Evolutionary conservation across 2,797 vertebrate species (phyloP).

Genomic region (Sebastes vulpes): DNA sequence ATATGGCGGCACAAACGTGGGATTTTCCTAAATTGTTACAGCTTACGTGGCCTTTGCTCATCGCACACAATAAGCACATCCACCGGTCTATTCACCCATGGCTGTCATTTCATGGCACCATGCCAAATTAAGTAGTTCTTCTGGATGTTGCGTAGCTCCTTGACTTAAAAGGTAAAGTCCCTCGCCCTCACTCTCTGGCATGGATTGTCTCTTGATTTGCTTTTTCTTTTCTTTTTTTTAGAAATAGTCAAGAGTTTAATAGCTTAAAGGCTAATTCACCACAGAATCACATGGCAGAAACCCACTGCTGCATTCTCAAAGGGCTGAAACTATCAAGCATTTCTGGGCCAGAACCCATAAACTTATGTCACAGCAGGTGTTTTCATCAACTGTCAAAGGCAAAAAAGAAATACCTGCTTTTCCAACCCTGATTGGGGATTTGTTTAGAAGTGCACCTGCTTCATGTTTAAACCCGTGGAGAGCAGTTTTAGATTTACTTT

Average conservation of each 20-base stretch:
- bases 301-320: not conserved
- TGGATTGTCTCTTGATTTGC: not conserved
- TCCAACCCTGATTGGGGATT: conserved; percentile 12
- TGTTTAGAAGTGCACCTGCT: conserved; percentile 18
- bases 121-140: not conserved
- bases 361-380: conserved; percentile 3
- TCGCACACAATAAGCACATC: not conserved
- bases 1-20: not conserved
- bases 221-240: not conserved
- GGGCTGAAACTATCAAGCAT: not conserved
- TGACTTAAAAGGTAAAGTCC: not conserved
- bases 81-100: not conserved
- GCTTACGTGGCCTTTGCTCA: not conserved
- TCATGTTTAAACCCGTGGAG: conserved; percentile 12
- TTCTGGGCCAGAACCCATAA: not conserved
- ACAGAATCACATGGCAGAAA: not conserved
- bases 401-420: conserved; percentile 1
- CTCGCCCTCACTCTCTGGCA: not conserved
- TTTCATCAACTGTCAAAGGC: conserved; percentile 19
- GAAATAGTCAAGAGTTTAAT: not conserved
- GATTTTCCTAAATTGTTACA: not conserved
- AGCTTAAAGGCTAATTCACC: conserved; percentile 1
- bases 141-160: not conserved
- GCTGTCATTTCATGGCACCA: not conserved
- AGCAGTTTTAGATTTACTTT: conserved; percentile 37